Evolutionary conservation across 2,888 invertebrate genomes (phyloP).

Genomic region (Eumerus sabulonum): DNA sequence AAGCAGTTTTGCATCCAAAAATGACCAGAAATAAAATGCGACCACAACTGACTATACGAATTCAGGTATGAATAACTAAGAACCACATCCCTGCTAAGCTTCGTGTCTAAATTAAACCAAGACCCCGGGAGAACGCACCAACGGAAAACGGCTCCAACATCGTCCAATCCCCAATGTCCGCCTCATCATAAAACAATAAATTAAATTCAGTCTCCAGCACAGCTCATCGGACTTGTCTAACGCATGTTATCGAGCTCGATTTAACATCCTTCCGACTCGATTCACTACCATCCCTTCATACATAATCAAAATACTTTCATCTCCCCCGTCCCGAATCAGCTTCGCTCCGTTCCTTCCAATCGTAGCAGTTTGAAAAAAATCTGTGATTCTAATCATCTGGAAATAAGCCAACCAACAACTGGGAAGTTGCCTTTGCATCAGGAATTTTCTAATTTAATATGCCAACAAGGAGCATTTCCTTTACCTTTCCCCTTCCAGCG

Average conservation of each 20-base stretch:
- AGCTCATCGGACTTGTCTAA: slow-evolving; percentile 25
- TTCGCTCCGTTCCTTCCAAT: neutral
- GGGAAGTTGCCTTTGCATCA: slow-evolving; percentile 50
- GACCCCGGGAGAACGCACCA: no score
- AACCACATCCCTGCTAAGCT: no score
- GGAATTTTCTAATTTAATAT: slow-evolving; percentile 55
- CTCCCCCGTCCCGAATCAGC: neutral
- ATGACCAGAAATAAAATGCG: no score
- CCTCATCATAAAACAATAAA: neutral
- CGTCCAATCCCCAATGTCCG: no score
- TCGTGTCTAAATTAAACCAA: no score
- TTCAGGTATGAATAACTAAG: no score
- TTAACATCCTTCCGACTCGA: slow-evolving; percentile 27
- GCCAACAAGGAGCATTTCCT: slow-evolving; percentile 15
- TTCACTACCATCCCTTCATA: slow-evolving; percentile 9
- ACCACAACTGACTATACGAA: no score
- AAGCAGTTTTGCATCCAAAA: no score
- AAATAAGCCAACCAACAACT: slow-evolving; percentile 52
- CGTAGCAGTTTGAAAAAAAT: slow-evolving; percentile 43
- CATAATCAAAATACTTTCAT: slow-evolving; percentile 3
- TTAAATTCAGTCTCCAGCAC: slow-evolving; percentile 4
- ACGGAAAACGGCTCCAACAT: no score
- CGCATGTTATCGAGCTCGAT: slow-evolving; percentile 39
- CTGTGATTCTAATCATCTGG: slow-evolving; percentile 60
- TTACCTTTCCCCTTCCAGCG: neutral